Conservation (phyloP, 2,113 vertebrate genomes). For the Saguinus midas region DNA sequence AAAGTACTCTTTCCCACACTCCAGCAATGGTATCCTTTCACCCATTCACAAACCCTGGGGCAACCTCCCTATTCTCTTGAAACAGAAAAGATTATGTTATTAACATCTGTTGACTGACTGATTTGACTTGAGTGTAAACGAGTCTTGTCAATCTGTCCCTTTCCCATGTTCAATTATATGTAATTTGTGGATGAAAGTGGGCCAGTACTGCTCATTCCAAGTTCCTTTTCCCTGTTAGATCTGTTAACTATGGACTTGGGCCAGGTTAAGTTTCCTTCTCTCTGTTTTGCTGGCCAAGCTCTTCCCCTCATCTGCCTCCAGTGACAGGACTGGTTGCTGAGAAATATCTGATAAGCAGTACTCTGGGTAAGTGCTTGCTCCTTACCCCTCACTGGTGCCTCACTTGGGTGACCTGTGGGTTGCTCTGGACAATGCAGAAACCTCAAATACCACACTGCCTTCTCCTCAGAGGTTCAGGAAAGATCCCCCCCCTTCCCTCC, state of each 20-base stretch:
- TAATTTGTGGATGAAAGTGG: neutral
- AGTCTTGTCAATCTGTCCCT: neutral
- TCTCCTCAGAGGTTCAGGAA: neutral
- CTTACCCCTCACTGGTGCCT: neutral
- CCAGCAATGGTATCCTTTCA: neutral
- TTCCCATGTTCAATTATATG: neutral
- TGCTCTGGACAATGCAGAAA: neutral
- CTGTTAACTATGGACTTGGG: neutral
- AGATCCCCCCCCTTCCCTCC: neutral
- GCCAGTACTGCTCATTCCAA: neutral
- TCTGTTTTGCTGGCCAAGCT: neutral
- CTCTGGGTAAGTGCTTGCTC: neutral
- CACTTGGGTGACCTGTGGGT: neutral
- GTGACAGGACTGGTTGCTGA: neutral
- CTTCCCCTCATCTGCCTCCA: neutral
- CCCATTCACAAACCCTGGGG: neutral
- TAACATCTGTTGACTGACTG: slow-evolving; percentile 1
- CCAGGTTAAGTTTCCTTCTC: neutral
- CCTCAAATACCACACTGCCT: neutral
- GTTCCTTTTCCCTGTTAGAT: neutral
- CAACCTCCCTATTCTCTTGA: neutral
- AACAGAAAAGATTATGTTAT: neutral
- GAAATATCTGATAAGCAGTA: neutral
- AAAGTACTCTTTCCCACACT: slow-evolving; percentile 50
- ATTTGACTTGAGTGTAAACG: neutral